Evolutionary conservation across 2,797 vertebrate genomes (phyloP).

Genomic region (Intellagama lesueurii): DNA sequence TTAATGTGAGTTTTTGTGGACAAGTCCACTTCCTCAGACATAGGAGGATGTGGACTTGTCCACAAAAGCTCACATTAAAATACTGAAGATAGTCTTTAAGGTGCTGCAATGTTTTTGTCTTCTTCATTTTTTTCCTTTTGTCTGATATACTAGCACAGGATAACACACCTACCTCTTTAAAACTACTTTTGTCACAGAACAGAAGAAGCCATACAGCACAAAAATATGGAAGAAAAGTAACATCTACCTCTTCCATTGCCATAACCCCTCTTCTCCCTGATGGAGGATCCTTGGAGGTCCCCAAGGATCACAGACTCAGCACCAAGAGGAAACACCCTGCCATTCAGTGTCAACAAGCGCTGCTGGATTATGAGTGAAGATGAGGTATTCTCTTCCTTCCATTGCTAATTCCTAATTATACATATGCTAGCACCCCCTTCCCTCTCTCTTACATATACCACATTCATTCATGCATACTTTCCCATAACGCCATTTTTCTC

Average conservation of each 20-base stretch:
- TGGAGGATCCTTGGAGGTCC: background rate
- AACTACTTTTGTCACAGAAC: background rate
- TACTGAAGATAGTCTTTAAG: too few species aligned
- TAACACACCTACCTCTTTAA: too few species aligned
- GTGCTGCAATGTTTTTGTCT: too few species aligned
- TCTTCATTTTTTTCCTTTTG: too few species aligned
- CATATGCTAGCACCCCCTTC: background rate
- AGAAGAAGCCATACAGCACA: background rate
- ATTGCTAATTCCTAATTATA: background rate
- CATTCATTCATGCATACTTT: background rate
- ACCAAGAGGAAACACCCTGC: background rate
- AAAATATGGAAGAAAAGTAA: background rate
- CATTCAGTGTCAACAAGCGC: background rate
- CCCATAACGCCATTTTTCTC: too few species aligned
- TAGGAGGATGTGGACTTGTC: too few species aligned
- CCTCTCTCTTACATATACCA: background rate
- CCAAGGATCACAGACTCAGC: background rate
- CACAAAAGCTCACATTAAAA: too few species aligned
- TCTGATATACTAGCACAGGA: too few species aligned
- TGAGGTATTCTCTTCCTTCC: background rate
- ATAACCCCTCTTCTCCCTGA: background rate
- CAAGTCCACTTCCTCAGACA: too few species aligned
- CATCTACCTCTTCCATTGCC: background rate
- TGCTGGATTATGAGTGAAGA: background rate
- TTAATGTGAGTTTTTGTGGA: too few species aligned